Evolutionary conservation across 2,797 vertebrate genomes (phyloP).

Genomic region (Arrhamphus sclerolepis): DNA sequence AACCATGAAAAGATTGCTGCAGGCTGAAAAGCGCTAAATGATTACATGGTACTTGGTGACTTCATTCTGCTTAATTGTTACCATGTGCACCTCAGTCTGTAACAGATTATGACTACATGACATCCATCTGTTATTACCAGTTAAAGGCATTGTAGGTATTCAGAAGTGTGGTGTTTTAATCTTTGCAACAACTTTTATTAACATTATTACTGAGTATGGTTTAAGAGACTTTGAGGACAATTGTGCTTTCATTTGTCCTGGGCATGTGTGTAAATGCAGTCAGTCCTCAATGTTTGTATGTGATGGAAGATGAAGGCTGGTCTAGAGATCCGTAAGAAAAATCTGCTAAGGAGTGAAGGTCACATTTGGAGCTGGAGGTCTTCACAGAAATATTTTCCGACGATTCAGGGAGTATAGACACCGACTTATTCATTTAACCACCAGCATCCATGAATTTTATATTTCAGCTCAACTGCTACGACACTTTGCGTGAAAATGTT

Average conservation of each 20-base stretch:
- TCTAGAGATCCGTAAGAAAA: constrained; percentile 20
- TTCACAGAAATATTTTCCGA: constrained; percentile 32
- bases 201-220: not conserved
- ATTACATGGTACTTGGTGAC: constrained; percentile 2
- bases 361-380: not conserved
- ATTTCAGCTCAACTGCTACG: constrained; percentile 58
- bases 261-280: constrained; percentile 1
- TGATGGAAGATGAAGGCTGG: not conserved
- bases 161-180: not conserved
- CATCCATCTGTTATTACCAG: constrained; percentile 12
- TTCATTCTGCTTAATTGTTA: constrained; percentile 20
- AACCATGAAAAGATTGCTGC: no score
- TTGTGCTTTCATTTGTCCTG: constrained; percentile 2
- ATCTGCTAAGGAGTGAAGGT: constrained; percentile 45
- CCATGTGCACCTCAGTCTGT: constrained; percentile 9
- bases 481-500: constrained; percentile 53
- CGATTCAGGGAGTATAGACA: constrained; percentile 34
- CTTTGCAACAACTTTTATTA: constrained; percentile 1
- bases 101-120: constrained; percentile 4
- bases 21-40: not conserved
- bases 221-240: constrained; percentile 4
- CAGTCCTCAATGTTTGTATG: not conserved
- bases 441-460: constrained; percentile 50
- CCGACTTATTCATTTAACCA: constrained; percentile 51
- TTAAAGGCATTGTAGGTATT: constrained; percentile 3